A percentile compares a stretch with the other conserved stretches of the same genome.
Conservation (phyloP, 2,888 invertebrate species). For the Thera britannica region DNA sequence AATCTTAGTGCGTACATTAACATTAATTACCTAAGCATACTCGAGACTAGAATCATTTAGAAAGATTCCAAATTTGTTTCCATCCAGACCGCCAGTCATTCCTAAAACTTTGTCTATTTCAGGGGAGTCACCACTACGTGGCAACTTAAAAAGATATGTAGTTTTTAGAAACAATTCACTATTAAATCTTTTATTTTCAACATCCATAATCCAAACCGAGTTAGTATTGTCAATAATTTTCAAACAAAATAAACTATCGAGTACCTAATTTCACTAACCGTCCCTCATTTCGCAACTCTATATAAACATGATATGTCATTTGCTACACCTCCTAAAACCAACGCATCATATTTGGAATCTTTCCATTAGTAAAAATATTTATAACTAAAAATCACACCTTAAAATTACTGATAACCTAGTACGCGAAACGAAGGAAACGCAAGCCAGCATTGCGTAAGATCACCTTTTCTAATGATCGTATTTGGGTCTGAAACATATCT, state of each 20-base stretch:
- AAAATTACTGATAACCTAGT: constrained; percentile 70
- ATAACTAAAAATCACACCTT: constrained; percentile 79
- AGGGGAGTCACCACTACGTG: constrained; percentile 74
- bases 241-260: constrained; percentile 65
- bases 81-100: constrained; percentile 36
- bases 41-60: constrained; percentile 81
- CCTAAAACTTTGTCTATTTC: constrained; percentile 61
- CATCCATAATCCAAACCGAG: constrained; percentile 70
- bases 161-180: constrained; percentile 75
- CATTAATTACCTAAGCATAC: constrained; percentile 74
- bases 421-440: constrained; percentile 52
- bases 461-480: constrained; percentile 26
- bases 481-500: constrained; percentile 32
- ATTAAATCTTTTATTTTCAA: constrained; percentile 79
- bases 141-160: constrained; percentile 69
- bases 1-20: constrained; percentile 80
- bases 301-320: constrained; percentile 79
- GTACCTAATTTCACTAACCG: constrained; percentile 72
- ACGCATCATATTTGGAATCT: constrained; percentile 79
- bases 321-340: constrained; percentile 71
- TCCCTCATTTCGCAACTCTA: constrained; percentile 55
- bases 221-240: constrained; percentile 76
- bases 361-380: constrained; percentile 75
- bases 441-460: constrained; percentile 29
- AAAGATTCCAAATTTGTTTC: constrained; percentile 80